Evolutionary conservation across 1,140 invertebrate genomes (phyloP), one percentile per base, ranked within the genome.

Genomic region (Chrysoperla carnea): DNA sequence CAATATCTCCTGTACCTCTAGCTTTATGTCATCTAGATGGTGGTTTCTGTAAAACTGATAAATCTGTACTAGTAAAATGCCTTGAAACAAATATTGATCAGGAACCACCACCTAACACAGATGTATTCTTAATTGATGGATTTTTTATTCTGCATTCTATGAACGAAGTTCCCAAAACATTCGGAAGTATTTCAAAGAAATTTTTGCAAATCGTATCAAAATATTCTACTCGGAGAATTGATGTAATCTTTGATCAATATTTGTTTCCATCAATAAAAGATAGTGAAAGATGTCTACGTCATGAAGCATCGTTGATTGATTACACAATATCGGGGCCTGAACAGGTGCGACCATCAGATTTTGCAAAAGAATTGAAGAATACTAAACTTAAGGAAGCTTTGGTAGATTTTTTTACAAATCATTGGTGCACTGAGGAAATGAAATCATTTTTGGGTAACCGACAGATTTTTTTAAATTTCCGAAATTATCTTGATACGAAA

Each of bases 401-500:
- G 39, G 27, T 45, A 15, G 14, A 45, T 33, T 45, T 43, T 29
- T 38, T 46, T 6, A 11, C 17, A 11, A 38, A 29, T 23, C 14
- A 44, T 29, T 36, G 41, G 14, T 8, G 9, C 6, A 11, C 2
- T 35, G 12, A 9, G 8, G 31, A 28, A 43, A n/a, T 12, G 9
- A 6, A 13, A 35, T 8, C 5, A 41, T 43, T 39, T 29, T 11
- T 23, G 8, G 28, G 13, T 31, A 41, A 17, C 14, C 15, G 14
- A 46, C 15, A 41, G 29, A 50, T 50, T 40, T 17, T 39, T 48
- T 39, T 50, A 23, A 49, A 48, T 51, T 51, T 47, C 29, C 40
- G 43, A 41, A 47, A 42, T 41, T 50, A 45, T 48, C 40, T 50
- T n/a, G n/a, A n/a, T n/a, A n/a, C n/a, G n/a, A n/a, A n/a, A n/a